Conservation (phyloP, 2,888 invertebrate genomes). For the Tupiocoris notatus region DNA sequence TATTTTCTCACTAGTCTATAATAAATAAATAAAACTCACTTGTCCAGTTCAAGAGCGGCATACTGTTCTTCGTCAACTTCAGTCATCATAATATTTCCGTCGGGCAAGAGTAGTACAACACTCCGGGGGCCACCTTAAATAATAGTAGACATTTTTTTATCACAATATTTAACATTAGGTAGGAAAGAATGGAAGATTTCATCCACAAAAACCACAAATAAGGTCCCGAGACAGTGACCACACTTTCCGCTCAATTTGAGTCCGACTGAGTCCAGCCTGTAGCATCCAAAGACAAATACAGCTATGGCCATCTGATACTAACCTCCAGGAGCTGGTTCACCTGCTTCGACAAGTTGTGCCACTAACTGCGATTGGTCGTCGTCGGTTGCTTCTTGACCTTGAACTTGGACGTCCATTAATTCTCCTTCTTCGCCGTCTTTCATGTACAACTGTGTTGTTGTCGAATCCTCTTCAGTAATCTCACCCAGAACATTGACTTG, state of each 20-base stretch:
- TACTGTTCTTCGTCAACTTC: conserved; percentile 85
- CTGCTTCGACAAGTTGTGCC: conserved; percentile 81
- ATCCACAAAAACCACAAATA: background rate
- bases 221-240: too few species aligned
- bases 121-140: conserved; percentile 65
- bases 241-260: too few species aligned
- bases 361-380: conserved; percentile 70
- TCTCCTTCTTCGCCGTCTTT: conserved; percentile 57
- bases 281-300: too few species aligned
- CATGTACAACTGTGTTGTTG: conserved; percentile 53
- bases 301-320: too few species aligned
- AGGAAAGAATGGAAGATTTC: background rate
- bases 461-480: conserved; percentile 40
- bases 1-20: too few species aligned
- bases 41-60: conserved; percentile 63
- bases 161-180: too few species aligned
- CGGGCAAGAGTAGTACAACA: conserved; percentile 78
- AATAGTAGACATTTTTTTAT: background rate
- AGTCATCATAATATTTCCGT: conserved; percentile 83
- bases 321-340: conserved; percentile 76
- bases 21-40: too few species aligned
- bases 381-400: conserved; percentile 56
- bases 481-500: conserved; percentile 44
- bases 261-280: too few species aligned
- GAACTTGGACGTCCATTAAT: conserved; percentile 55